These are phyloP conservation scores for Porites australiensis DNA, from an alignment of 64 coral and sea anemone species.

Conservation along the genomic window DNA sequence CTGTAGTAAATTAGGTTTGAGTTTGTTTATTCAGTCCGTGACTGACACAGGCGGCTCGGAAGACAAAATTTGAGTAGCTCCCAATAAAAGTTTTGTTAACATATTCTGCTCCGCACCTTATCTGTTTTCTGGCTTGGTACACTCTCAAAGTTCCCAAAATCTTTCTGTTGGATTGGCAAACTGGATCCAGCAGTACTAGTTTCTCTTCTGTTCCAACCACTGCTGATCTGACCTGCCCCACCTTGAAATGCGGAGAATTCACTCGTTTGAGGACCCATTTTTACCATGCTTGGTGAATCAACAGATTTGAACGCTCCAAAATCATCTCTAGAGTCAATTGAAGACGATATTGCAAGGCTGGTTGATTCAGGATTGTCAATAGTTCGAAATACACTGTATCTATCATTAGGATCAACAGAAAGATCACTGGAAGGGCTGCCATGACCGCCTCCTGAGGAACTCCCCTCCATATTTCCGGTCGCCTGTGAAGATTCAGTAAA, in stretches of 20 bases:
- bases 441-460: neutral
- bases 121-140: neutral
- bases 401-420: slow-evolving; percentile 78
- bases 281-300: neutral
- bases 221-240: neutral
- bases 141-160: neutral
- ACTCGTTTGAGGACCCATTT: neutral
- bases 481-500: slow-evolving; percentile 62
- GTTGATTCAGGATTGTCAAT: neutral
- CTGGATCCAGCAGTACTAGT: neutral
- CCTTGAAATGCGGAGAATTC: neutral
- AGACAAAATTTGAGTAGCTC: no score
- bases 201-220: slow-evolving; percentile 15
- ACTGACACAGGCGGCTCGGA: no score
- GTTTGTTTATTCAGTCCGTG: no score
- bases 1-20: no score
- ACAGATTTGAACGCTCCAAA: neutral
- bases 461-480: slow-evolving; percentile 2
- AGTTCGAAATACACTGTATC: slow-evolving; percentile 52
- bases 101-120: neutral
- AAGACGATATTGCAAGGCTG: neutral
- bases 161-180: neutral
- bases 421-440: slow-evolving; percentile 40
- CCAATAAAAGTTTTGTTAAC: neutral
- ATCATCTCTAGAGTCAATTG: neutral